phyloP scores from a whole-genome alignment of 2,113 vertebrate species.

The Alethe castanea region DNA sequence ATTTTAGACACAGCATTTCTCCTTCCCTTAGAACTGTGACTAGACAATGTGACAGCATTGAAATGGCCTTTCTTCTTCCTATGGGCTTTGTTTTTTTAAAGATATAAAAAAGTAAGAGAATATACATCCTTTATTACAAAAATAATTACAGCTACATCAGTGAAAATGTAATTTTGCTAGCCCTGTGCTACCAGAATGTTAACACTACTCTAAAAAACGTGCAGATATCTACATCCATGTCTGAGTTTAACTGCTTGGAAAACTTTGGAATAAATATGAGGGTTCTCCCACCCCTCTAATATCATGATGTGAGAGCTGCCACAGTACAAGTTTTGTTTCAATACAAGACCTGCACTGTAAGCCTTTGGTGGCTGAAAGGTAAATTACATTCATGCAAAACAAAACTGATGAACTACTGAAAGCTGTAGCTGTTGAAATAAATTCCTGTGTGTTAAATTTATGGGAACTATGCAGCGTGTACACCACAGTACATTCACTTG shows the following conservation, averaged over 20 bases:
- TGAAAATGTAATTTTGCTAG: neutral
- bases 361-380: slow-evolving; percentile 69
- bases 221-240: slow-evolving; percentile 42
- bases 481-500: slow-evolving; percentile 51
- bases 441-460: slow-evolving; percentile 67
- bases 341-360: slow-evolving; percentile 75
- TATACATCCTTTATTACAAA: neutral
- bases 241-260: slow-evolving; percentile 66
- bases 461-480: slow-evolving; percentile 50
- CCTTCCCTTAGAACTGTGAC: slow-evolving; percentile 32
- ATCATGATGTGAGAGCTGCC: slow-evolving; percentile 60
- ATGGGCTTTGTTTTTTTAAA: neutral
- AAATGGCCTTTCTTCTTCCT: slow-evolving; percentile 33
- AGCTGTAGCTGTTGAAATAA: slow-evolving; percentile 68
- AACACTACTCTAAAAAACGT: slow-evolving; percentile 38
- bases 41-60: slow-evolving; percentile 13
- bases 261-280: slow-evolving; percentile 65
- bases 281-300: neutral
- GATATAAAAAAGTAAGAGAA: neutral
- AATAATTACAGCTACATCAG: neutral
- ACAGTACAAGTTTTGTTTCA: slow-evolving; percentile 77
- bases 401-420: slow-evolving; percentile 73
- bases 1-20: slow-evolving; percentile 21
- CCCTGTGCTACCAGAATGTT: slow-evolving; percentile 37
- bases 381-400: slow-evolving; percentile 69